Evolutionary conservation across 2,888 invertebrate species (phyloP).

Genomic region (Campoplex capitator): DNA sequence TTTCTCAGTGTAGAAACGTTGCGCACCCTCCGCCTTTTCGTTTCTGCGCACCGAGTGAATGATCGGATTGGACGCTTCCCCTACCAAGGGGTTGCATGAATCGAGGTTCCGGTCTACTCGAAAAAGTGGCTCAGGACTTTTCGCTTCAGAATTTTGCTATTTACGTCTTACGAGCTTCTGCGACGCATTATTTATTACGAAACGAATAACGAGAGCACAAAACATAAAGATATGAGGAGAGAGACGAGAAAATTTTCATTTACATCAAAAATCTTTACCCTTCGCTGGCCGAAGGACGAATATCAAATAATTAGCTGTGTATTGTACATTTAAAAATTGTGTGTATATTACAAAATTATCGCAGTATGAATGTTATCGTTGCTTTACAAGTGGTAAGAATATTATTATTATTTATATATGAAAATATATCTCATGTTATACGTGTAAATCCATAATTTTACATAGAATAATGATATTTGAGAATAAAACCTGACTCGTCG

Average conservation of each 20-base stretch:
- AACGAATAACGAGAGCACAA: not conserved
- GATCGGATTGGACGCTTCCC: too few species aligned
- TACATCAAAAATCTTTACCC: slow-evolving; percentile 54
- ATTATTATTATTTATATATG: slow-evolving; percentile 22
- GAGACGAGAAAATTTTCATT: slow-evolving; percentile 33
- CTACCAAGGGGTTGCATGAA: too few species aligned
- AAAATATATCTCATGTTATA: slow-evolving; percentile 60
- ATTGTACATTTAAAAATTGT: slow-evolving; percentile 52
- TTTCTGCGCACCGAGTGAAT: too few species aligned
- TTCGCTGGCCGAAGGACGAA: slow-evolving; percentile 72
- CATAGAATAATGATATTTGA: slow-evolving; percentile 51
- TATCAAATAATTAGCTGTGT: slow-evolving; percentile 42
- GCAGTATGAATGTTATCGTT: slow-evolving; percentile 49
- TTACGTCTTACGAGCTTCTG: not conserved
- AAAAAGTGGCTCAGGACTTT: not conserved
- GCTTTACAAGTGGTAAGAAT: slow-evolving; percentile 4
- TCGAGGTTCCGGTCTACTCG: too few species aligned
- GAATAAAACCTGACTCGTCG: slow-evolving; percentile 29
- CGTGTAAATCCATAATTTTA: slow-evolving; percentile 62
- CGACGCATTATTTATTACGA: slow-evolving; percentile 13
- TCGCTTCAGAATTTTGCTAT: not conserved
- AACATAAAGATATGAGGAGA: not conserved
- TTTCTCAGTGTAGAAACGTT: too few species aligned
- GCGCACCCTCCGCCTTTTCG: too few species aligned
- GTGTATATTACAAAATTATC: slow-evolving; percentile 44